Percentiles rank a stretch among this genome's conserved stretches.
These are phyloP conservation scores for Leptinotarsa defecta DNA, from an alignment of 1,140 invertebrate genomes.

Conservation along the genomic window DNA sequence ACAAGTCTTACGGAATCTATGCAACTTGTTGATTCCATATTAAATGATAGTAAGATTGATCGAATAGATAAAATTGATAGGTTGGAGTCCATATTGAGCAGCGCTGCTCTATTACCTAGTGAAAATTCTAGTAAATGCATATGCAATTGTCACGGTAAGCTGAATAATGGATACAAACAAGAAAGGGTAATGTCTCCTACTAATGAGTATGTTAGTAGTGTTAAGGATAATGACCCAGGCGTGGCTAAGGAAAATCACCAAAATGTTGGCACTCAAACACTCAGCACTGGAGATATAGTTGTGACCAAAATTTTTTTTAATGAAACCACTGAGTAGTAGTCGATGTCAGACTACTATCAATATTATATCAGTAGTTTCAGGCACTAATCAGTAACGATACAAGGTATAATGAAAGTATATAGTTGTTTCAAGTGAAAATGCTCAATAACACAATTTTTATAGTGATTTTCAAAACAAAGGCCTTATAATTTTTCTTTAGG, in stretches of 20 bases:
- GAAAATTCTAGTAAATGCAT: slow-evolving; percentile 47
- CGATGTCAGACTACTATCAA: neutral
- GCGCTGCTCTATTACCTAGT: slow-evolving; percentile 67
- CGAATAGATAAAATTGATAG: slow-evolving; percentile 85
- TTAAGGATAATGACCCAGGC: slow-evolving; percentile 30
- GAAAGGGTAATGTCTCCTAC: slow-evolving; percentile 58
- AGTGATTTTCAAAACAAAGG: slow-evolving; percentile 16
- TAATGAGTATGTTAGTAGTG: slow-evolving; percentile 41
- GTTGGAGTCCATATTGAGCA: slow-evolving; percentile 81
- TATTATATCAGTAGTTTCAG: neutral
- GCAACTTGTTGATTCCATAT: slow-evolving; percentile 85
- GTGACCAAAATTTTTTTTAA: slow-evolving; percentile 88
- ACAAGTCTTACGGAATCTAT: slow-evolving; percentile 89
- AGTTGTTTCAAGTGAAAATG: slow-evolving; percentile 10
- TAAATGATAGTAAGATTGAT: slow-evolving; percentile 83
- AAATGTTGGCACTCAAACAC: slow-evolving; percentile 75
- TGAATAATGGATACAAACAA: slow-evolving; percentile 55
- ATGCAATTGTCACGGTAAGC: slow-evolving; percentile 50
- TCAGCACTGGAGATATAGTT: slow-evolving; percentile 92
- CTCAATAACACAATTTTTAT: slow-evolving; percentile 25
- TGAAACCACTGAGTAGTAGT: slow-evolving; percentile 58
- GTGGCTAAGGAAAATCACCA: slow-evolving; percentile 40
- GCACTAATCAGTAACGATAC: slow-evolving; percentile 17
- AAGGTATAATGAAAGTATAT: slow-evolving; percentile 23
- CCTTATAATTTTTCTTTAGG: slow-evolving; percentile 10